phyloP scores from a whole-genome alignment of 1,140 invertebrate species.

The Drosophila oshimai region DNA sequence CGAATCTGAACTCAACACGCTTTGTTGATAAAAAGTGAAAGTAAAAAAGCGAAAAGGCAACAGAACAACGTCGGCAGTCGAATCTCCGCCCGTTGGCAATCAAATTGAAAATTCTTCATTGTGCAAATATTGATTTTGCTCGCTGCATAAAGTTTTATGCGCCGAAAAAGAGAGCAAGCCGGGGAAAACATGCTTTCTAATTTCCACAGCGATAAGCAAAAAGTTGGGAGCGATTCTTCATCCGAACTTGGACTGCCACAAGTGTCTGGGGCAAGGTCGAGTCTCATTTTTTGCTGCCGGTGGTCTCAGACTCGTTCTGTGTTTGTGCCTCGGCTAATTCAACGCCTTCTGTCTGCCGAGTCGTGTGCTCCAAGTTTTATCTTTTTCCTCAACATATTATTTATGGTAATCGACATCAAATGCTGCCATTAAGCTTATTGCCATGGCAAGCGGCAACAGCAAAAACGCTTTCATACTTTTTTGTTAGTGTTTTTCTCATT shows the following conservation, averaged over 20 bases:
- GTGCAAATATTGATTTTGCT: conserved; percentile 70
- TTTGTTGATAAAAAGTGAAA: conserved; percentile 39
- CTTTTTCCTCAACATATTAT: conserved; percentile 42
- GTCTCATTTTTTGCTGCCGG: neutral
- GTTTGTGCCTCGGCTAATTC: conserved; percentile 34
- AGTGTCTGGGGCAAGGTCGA: conserved; percentile 59
- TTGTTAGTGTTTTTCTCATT: conserved; percentile 8
- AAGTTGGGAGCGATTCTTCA: conserved; percentile 17
- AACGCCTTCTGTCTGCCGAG: conserved; percentile 51
- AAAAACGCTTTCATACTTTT: conserved; percentile 46
- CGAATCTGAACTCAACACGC: conserved; percentile 26
- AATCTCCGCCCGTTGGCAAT: conserved; percentile 14
- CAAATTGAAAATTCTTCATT: conserved; percentile 58
- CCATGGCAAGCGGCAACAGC: conserved; percentile 55
- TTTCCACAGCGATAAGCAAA: conserved; percentile 32
- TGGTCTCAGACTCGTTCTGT: neutral
- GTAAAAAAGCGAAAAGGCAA: conserved; percentile 27
- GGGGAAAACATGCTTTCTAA: conserved; percentile 45
- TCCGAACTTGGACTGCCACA: conserved; percentile 39
- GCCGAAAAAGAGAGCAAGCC: neutral
- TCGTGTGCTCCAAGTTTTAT: conserved; percentile 30
- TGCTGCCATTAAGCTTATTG: conserved; percentile 74
- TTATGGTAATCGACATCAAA: conserved; percentile 80
- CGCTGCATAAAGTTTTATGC: conserved; percentile 49
- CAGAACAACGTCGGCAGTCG: conserved; percentile 17